Percentiles rank a stretch among this genome's conserved stretches.
phyloP scores from a whole-genome alignment of 2,113 vertebrate genomes.

The Phalacrocorax brasilianus region DNA sequence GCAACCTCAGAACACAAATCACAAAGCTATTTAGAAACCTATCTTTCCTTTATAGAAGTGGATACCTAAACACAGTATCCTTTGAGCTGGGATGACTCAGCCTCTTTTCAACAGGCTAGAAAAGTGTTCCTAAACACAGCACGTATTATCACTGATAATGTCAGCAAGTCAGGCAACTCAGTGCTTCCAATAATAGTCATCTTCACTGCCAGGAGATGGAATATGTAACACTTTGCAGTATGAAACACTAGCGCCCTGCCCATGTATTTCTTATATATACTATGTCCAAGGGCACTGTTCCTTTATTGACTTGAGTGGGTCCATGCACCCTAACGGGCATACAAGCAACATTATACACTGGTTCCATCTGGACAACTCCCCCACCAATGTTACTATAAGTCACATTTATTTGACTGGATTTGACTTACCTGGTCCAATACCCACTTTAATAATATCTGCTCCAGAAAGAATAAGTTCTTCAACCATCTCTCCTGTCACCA shows the following conservation, averaged over 20 bases:
- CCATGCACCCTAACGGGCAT: neutral
- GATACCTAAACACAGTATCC: neutral
- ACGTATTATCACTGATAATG: neutral
- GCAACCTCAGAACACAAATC: neutral
- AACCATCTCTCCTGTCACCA: conserved; percentile 99
- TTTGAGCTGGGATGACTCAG: neutral
- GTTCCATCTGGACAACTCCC: neutral
- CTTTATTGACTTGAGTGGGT: neutral
- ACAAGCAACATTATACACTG: neutral
- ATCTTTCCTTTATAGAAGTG: neutral
- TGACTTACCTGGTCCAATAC: conserved; percentile 91
- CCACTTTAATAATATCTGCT: conserved; percentile 99
- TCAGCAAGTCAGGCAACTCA: neutral
- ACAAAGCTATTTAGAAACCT: neutral
- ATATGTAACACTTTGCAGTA: neutral
- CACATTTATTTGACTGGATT: neutral
- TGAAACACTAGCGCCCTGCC: neutral
- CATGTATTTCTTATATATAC: neutral
- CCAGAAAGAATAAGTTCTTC: conserved; percentile 96
- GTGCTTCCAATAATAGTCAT: neutral
- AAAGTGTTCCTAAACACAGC: neutral
- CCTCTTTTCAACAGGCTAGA: neutral
- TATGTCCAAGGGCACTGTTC: neutral
- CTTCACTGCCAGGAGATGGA: neutral
- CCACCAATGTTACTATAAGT: neutral